These are phyloP conservation scores for Lagorchestes hirsutus DNA, from an alignment of 2,797 vertebrate genomes.

Conservation along the genomic window DNA sequence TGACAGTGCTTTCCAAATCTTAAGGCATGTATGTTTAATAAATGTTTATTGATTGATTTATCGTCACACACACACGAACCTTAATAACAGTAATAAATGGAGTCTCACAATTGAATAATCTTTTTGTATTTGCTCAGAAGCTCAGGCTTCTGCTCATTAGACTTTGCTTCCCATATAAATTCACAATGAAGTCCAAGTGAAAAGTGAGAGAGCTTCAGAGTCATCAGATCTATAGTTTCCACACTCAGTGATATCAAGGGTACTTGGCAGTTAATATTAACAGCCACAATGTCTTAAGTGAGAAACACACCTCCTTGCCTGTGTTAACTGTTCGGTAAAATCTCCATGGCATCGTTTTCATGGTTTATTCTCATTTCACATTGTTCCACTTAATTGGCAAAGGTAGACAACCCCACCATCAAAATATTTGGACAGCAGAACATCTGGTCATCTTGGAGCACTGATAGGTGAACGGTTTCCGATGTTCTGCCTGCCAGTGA, in stretches of 20 bases:
- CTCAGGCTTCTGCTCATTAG: not conserved
- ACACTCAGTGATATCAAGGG: not conserved
- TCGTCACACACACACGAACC: not conserved
- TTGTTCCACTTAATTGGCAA: constrained; percentile 19
- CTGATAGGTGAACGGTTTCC: not conserved
- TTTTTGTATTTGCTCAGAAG: not conserved
- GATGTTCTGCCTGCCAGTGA: constrained; percentile 15
- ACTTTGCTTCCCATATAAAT: not conserved
- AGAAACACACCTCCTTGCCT: not conserved
- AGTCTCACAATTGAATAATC: not conserved
- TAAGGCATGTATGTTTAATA: not conserved
- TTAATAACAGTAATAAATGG: not conserved
- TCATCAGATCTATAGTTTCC: not conserved
- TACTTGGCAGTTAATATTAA: too few species aligned
- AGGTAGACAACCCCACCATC: constrained; percentile 3
- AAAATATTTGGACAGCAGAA: constrained; percentile 60
- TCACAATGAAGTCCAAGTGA: not conserved
- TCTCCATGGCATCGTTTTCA: not conserved
- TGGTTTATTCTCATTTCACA: constrained; percentile 32
- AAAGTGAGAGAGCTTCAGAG: not conserved
- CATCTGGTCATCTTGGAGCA: constrained; percentile 5
- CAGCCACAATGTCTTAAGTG: not conserved
- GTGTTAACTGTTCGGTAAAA: not conserved
- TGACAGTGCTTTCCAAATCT: not conserved
- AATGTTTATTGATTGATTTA: not conserved